Percentiles rank a stretch among this genome's conserved stretches.
Conservation (phyloP, 2,797 vertebrate genomes). For the Xenopus petersii region DNA sequence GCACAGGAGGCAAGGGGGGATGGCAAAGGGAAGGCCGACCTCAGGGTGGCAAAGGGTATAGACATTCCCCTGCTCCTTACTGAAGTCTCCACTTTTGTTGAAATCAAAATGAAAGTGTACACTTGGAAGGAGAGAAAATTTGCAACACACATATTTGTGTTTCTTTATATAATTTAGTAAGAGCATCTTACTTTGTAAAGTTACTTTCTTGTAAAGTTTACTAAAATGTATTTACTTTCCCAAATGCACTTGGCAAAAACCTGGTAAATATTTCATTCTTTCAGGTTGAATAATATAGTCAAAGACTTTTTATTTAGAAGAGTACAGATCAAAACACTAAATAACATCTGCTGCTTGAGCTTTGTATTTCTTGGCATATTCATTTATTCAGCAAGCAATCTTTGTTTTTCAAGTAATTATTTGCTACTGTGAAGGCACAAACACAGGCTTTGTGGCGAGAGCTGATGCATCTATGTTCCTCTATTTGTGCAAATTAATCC, state of each 20-base stretch:
- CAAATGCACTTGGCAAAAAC: constrained; percentile 31
- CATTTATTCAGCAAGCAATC: not conserved
- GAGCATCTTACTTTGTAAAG: too few species aligned
- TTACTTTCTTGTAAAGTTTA: too few species aligned
- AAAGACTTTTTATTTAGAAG: not conserved
- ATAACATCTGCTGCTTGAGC: constrained; percentile 8
- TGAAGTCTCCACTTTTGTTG: too few species aligned
- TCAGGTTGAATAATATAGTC: not conserved
- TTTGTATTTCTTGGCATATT: constrained; percentile 4
- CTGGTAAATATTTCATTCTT: not conserved
- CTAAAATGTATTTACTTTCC: constrained; percentile 7
- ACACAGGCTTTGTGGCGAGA: not conserved
- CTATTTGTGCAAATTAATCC: constrained; percentile 7
- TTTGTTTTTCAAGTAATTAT: not conserved
- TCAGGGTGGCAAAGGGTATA: too few species aligned
- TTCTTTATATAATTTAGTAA: too few species aligned
- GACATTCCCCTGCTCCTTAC: too few species aligned
- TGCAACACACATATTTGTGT: too few species aligned
- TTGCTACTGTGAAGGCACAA: constrained; percentile 1
- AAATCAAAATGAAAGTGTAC: too few species aligned
- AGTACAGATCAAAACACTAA: not conserved
- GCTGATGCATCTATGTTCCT: not conserved
- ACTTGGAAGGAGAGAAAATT: too few species aligned
- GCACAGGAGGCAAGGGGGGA: too few species aligned
- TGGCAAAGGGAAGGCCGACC: too few species aligned